Conservation (phyloP, 2,113 vertebrate species). For the Hyaena hyaena region DNA sequence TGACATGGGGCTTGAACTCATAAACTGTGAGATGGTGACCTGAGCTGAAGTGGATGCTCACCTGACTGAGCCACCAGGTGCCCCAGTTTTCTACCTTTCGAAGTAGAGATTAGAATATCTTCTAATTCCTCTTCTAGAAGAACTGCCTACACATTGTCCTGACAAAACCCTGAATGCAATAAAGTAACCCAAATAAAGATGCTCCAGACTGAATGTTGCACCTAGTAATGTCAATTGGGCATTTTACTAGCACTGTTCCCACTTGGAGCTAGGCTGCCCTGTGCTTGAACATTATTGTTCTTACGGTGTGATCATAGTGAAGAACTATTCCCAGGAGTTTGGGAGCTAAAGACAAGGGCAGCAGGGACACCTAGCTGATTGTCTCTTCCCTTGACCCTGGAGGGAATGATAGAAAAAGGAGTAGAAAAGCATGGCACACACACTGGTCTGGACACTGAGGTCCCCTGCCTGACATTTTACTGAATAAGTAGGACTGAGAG, state of each 20-base stretch:
- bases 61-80: no score
- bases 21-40: no score
- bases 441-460: neutral
- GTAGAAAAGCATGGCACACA: rapidly evolving
- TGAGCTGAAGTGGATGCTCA: no score
- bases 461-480: neutral
- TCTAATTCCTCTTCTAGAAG: neutral
- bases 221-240: rapidly evolving
- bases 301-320: neutral
- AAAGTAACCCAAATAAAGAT: neutral
- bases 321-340: no score
- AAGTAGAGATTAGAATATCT: neutral
- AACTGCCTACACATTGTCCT: rapidly evolving
- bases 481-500: neutral
- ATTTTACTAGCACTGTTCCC: neutral
- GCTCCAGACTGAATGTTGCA: rapidly evolving
- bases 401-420: neutral
- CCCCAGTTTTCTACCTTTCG: neutral
- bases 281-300: neutral
- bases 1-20: no score
- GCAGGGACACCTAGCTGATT: neutral
- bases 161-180: no score
- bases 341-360: neutral
- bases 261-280: rapidly evolving
- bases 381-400: neutral